Conservation (phyloP, 92 coral and sea anemone species). For the Meandrina meandrites region DNA sequence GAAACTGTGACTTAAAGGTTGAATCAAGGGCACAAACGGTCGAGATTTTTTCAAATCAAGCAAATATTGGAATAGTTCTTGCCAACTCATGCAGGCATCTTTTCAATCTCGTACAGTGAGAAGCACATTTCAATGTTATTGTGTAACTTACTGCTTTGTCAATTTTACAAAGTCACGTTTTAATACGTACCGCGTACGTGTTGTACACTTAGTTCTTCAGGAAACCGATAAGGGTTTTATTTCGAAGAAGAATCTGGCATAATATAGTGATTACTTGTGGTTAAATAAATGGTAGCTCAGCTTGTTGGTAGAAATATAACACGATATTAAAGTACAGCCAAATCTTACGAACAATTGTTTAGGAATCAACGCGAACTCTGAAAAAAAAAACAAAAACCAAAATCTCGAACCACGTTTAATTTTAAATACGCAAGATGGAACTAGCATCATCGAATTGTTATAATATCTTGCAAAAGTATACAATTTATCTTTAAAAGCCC, state of each 20-base stretch:
- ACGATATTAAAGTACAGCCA: neutral
- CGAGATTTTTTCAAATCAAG: neutral
- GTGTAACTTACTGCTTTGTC: neutral
- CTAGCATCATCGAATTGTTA: neutral
- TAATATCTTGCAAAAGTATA: neutral
- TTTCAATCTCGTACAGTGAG: neutral
- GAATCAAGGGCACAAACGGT: slow-evolving; percentile 22
- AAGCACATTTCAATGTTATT: slow-evolving; percentile 1
- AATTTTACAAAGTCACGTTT: slow-evolving; percentile 20
- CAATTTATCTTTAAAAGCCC: neutral
- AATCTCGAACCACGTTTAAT: neutral
- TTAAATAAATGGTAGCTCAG: neutral
- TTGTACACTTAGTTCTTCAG: neutral
- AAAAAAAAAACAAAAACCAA: slow-evolving; percentile 62
- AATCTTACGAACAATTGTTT: slow-evolving; percentile 35
- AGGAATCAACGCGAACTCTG: slow-evolving; percentile 37
- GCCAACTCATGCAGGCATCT: neutral
- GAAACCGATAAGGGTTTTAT: neutral
- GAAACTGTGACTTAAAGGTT: neutral
- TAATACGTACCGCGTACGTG: neutral
- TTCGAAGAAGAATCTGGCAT: neutral
- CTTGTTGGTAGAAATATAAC: neutral
- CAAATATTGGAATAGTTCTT: neutral
- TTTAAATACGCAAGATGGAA: neutral
- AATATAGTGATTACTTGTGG: neutral